phyloP scores from a whole-genome alignment of 1,140 invertebrate genomes.

The Halesus radiatus region DNA sequence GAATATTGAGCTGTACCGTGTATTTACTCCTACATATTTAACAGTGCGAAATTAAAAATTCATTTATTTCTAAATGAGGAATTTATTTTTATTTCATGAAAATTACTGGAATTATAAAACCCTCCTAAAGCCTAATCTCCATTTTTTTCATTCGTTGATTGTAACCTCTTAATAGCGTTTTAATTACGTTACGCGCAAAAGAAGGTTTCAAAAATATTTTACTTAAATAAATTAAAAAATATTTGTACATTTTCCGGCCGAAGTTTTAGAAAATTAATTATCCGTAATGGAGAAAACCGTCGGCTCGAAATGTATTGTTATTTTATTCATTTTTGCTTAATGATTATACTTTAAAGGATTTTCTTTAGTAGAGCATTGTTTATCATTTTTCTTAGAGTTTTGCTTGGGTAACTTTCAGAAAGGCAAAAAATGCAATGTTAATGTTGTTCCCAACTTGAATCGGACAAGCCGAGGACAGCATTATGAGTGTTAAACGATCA shows the following conservation, averaged over 20 bases:
- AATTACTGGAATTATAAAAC: background rate
- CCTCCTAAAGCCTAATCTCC: background rate
- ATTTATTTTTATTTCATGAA: background rate
- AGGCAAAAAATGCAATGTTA: too few relatives aligned
- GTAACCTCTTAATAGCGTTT: constrained; percentile 11
- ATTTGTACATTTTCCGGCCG: background rate
- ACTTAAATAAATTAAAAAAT: background rate
- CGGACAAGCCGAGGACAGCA: too few relatives aligned
- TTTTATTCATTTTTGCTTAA: background rate
- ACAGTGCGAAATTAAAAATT: background rate
- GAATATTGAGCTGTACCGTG: background rate
- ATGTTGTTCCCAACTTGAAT: too few relatives aligned
- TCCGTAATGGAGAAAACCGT: background rate
- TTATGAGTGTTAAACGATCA: too few relatives aligned
- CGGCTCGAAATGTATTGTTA: background rate
- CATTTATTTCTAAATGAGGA: background rate
- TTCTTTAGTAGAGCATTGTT: too few relatives aligned
- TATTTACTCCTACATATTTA: background rate
- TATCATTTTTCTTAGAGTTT: too few relatives aligned
- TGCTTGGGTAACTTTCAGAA: too few relatives aligned
- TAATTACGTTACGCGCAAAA: constrained; percentile 22
- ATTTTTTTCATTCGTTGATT: constrained; percentile 3
- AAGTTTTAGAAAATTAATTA: constrained; percentile 6
- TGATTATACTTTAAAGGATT: background rate
- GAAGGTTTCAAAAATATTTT: constrained; percentile 4